phyloP scores from a whole-genome alignment of 2,113 vertebrate genomes.

The Ranitomeya imitator region DNA sequence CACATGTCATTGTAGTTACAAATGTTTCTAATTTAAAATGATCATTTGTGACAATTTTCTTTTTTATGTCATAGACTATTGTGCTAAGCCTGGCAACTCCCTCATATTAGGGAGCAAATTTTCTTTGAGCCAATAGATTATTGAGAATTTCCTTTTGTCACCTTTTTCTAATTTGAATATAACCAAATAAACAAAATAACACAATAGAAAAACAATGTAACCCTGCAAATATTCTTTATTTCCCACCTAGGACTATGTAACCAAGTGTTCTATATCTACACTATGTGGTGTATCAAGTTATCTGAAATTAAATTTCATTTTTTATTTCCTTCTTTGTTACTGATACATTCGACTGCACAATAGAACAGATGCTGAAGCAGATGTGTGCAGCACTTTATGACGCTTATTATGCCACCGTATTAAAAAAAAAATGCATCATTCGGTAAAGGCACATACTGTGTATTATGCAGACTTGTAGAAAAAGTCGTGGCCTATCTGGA shows the following conservation, averaged over 20 bases:
- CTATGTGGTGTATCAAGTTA: neutral
- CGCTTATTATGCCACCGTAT: slow-evolving; percentile 37
- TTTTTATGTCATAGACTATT: neutral
- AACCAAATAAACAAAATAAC: neutral
- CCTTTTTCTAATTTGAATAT: neutral
- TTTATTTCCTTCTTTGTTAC: slow-evolving; percentile 14
- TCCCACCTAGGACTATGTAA: neutral
- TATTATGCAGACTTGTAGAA: slow-evolving; percentile 3
- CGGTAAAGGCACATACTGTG: slow-evolving; percentile 9
- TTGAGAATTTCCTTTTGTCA: neutral
- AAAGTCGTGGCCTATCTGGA: neutral
- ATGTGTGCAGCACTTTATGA: slow-evolving; percentile 45
- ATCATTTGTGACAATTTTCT: neutral
- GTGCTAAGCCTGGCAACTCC: neutral
- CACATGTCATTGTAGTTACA: too few species aligned
- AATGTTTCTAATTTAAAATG: neutral
- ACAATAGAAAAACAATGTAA: neutral
- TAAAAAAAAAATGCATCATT: slow-evolving; percentile 4
- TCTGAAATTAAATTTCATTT: neutral
- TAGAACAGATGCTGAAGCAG: slow-evolving; percentile 50
- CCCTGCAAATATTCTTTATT: neutral
- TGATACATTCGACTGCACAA: slow-evolving; percentile 28
- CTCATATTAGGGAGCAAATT: neutral
- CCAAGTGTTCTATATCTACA: neutral
- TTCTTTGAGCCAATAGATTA: neutral